phyloP scores from a whole-genome alignment of 2,797 vertebrate genomes.

The Gallirallus australis region DNA sequence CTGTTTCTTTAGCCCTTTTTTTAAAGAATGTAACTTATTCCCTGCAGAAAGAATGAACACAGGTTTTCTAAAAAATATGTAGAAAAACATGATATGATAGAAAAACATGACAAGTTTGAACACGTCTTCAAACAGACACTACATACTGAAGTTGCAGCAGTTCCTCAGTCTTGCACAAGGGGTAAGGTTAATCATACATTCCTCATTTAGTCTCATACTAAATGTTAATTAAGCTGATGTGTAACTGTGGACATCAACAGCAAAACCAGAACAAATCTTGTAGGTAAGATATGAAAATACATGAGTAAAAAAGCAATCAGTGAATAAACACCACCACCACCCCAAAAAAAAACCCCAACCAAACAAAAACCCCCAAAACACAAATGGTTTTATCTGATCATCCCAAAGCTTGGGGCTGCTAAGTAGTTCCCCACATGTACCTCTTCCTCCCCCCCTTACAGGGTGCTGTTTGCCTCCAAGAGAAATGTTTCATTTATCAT shows the following conservation, averaged over 20 bases:
- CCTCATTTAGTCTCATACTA: background rate
- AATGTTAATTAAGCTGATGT: background rate
- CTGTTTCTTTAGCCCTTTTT: background rate
- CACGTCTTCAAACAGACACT: background rate
- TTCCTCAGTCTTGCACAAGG: background rate
- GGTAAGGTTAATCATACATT: background rate
- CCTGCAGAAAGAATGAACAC: background rate
- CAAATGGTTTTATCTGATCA: background rate
- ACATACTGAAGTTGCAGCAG: rapidly evolving
- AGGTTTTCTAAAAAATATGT: background rate
- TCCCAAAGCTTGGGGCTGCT: background rate
- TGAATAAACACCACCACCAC: too few species aligned
- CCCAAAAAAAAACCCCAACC: too few species aligned
- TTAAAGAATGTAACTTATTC: background rate
- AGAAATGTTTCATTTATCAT: background rate
- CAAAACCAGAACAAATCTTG: background rate
- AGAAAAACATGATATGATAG: background rate
- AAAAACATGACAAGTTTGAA: background rate
- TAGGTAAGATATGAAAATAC: background rate
- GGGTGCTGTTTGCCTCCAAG: background rate
- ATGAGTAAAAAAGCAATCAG: too few species aligned
- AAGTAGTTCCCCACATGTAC: background rate
- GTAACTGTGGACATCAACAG: background rate
- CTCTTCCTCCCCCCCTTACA: background rate
- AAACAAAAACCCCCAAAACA: too few species aligned